Evolutionary conservation across 2,113 vertebrate species (phyloP).

Genomic region (Callocephalon fimbriatum): DNA sequence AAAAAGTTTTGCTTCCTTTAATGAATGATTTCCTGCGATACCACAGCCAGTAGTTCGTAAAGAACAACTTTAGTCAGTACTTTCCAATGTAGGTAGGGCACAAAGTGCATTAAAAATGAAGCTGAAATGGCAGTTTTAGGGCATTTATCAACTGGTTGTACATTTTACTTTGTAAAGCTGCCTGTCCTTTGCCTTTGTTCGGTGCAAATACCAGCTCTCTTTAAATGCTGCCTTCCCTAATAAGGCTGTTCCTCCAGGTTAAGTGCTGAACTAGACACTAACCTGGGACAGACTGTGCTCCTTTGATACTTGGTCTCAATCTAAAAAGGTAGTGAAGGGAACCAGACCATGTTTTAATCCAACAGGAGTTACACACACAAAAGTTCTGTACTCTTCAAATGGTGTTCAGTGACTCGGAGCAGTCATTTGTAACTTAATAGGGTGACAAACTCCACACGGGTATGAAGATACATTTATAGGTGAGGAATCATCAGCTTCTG

Average conservation of each 20-base stretch:
- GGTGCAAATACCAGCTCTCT: not conserved
- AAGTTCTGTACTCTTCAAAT: not conserved
- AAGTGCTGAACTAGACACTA: not conserved
- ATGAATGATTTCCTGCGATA: not conserved
- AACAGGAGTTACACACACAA: not conserved
- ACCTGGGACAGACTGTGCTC: not conserved
- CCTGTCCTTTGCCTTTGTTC: not conserved
- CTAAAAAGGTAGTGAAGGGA: not conserved
- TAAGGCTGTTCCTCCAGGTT: not conserved
- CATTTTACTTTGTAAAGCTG: not conserved
- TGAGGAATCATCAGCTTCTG: not conserved
- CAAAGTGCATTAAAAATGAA: not conserved
- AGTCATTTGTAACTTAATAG: not conserved
- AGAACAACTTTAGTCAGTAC: not conserved
- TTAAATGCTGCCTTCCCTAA: not conserved
- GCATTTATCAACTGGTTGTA: not conserved
- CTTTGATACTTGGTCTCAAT: not conserved
- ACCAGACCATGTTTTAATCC: not conserved
- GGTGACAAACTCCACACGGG: not conserved
- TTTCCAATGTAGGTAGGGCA: not conserved
- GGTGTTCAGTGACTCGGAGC: not conserved
- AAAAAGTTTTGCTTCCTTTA: not conserved
- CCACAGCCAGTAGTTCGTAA: not conserved
- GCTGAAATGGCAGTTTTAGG: not conserved
- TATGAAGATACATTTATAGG: not conserved